phyloP scores from a whole-genome alignment of 2,797 vertebrate genomes.

The Lycodopsis pacificus region DNA sequence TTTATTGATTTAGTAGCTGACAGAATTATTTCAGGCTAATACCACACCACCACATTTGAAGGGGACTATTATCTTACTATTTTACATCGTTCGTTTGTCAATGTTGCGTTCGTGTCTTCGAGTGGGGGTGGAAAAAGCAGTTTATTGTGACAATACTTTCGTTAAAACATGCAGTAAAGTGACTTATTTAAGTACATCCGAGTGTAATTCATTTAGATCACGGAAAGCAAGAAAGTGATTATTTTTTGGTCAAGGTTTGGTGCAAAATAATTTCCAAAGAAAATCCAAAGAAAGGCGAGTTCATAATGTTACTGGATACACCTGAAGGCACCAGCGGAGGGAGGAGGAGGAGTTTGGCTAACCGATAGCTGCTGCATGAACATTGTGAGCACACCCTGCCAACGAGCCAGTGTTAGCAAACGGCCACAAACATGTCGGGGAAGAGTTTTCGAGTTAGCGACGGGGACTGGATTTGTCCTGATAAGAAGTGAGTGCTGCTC shows the following conservation, averaged over 20 bases:
- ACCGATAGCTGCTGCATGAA: slow-evolving; percentile 27
- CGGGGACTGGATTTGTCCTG: slow-evolving; percentile 97
- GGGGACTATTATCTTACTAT: background rate
- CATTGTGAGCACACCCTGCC: slow-evolving; percentile 22
- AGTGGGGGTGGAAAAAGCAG: background rate
- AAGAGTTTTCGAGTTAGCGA: slow-evolving; percentile 99
- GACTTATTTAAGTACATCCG: background rate
- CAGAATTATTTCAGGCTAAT: background rate
- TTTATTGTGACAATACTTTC: background rate
- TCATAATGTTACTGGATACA: background rate
- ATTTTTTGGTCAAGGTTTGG: background rate
- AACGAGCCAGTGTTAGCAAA: slow-evolving; percentile 33
- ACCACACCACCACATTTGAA: background rate
- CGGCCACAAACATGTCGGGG: slow-evolving; percentile 87
- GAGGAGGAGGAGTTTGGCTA: slow-evolving; percentile 12
- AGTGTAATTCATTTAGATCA: background rate
- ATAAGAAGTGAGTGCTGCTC: slow-evolving; percentile 90
- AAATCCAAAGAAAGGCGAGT: background rate
- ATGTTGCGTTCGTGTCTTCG: slow-evolving; percentile 2
- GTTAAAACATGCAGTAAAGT: background rate
- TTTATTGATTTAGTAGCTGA: background rate
- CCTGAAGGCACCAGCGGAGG: slow-evolving; percentile 53
- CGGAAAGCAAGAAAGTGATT: background rate
- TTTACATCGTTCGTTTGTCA: background rate
- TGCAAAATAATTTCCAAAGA: background rate